phyloP scores from a whole-genome alignment of 2,888 invertebrate species.

The Aspidiotus rigidus region DNA sequence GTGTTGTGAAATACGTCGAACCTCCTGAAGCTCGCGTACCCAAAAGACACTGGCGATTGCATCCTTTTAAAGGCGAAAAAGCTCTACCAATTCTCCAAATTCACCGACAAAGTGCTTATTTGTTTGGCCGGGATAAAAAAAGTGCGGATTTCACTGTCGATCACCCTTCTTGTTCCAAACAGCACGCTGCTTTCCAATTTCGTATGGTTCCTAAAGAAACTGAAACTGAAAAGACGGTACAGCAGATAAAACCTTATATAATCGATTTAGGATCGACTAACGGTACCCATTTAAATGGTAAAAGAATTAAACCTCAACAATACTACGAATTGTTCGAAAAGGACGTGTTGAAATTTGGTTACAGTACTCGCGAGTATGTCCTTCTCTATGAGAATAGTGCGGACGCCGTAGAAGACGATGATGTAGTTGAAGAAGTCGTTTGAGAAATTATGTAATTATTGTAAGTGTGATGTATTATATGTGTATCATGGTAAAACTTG shows the following conservation, averaged over 20 bases:
- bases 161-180: constrained; percentile 97
- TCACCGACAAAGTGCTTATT: constrained; percentile 90
- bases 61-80: constrained; percentile 89
- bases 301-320: constrained; percentile 77
- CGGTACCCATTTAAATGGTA: constrained; percentile 92
- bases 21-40: constrained; percentile 95
- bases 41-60: constrained; percentile 87
- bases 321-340: constrained; percentile 91
- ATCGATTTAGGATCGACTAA: constrained; percentile 96
- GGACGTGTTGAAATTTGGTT: constrained; percentile 96
- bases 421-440: constrained; percentile 40
- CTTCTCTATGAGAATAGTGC: constrained; percentile 86
- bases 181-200: constrained; percentile 94
- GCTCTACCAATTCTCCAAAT: constrained; percentile 87
- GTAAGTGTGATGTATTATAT: too few species aligned
- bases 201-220: constrained; percentile 73
- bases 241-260: constrained; percentile 82
- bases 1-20: constrained; percentile 95
- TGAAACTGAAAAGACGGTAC: constrained; percentile 69
- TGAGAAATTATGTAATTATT: too few species aligned
- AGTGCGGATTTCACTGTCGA: constrained; percentile 95
- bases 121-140: constrained; percentile 88
- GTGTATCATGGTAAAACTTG: too few species aligned
- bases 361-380: constrained; percentile 93
- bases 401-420: constrained; percentile 64